Evolutionary conservation across 1,140 invertebrate species (phyloP).

Genomic region (Monochamus saltuarius): DNA sequence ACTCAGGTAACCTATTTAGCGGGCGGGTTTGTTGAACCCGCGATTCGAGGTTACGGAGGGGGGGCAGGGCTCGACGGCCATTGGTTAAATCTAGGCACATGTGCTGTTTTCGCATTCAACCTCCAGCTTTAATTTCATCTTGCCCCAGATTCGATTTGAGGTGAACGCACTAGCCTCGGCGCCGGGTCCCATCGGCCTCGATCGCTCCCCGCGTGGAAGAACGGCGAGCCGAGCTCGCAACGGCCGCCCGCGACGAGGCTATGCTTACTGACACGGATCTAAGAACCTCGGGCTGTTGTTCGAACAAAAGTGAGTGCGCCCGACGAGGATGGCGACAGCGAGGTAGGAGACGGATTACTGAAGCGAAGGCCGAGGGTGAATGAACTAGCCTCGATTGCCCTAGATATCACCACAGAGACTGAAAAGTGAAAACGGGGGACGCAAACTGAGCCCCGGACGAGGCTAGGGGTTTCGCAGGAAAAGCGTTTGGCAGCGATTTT

Average conservation of each 20-base stretch:
- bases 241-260: slow-evolving; percentile 27
- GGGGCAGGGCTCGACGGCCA: slow-evolving; percentile 28
- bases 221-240: slow-evolving; percentile 1
- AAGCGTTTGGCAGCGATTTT: not conserved
- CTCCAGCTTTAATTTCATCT: slow-evolving; percentile 53
- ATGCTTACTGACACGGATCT: slow-evolving; percentile 38
- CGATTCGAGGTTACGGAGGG: slow-evolving; percentile 39
- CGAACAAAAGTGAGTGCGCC: slow-evolving; percentile 34
- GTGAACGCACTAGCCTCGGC: slow-evolving; percentile 49
- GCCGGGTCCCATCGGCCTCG: slow-evolving; percentile 38
- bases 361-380: slow-evolving; percentile 48
- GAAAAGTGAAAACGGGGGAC: slow-evolving; percentile 47
- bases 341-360: slow-evolving; percentile 30
- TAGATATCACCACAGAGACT: slow-evolving; percentile 39
- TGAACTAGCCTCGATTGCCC: slow-evolving; percentile 50
- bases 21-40: slow-evolving; percentile 46
- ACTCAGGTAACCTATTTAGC: slow-evolving; percentile 51
- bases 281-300: slow-evolving; percentile 27
- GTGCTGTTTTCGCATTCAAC: slow-evolving; percentile 44
- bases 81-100: slow-evolving; percentile 41
- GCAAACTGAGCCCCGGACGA: slow-evolving; percentile 2
- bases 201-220: slow-evolving; percentile 14
- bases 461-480: slow-evolving; percentile 11
- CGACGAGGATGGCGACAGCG: slow-evolving; percentile 24
- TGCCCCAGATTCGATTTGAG: slow-evolving; percentile 49